Base-by-base conservation (phyloP, 1,140 invertebrate genomes). In the Trinorchestia longiramus region DNA sequence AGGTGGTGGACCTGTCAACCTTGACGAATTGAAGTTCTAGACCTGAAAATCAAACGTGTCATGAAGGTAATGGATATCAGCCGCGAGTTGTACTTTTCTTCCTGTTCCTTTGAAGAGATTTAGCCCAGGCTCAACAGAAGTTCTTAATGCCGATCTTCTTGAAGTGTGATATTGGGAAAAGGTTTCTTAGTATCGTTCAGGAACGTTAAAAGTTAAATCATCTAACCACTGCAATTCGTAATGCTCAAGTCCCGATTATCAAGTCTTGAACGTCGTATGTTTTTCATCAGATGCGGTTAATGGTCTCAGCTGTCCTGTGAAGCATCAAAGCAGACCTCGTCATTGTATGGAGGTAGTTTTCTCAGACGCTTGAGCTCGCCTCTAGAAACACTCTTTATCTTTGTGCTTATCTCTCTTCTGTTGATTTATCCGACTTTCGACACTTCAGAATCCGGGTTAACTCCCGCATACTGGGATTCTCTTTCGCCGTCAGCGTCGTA, bases 351-450 rank as follows among this genome's bases (percentile, higher is more conserved):
- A 28, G 36, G 62, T 77, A 77, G 62, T 77, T 77, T 90, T 90
- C 88, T 90, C 0, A 90, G 43, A 43, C 88, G n/a, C 88, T 90
- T 90, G 88, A 90, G 88, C 43, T 42, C 88, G 88, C 43, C 88
- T 90, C 43, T 36, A 41, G 88, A 90, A 28, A 43, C 88, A 11
- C 43, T 15, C 43, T 28, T 90, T 90, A 90, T 90, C 41, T 90
- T 8, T 41, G 88, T 42, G 88, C 88, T 43, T 42, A 90, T 90
- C 88, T 90, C 43, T 90, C 41, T 42, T 19, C 88, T 90, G 88
- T 90, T 90, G 88, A 90, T 90, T 90, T 90, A 90, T 90, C 88
- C 88, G 15, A 43, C 88, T 41, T 90, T 90, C 43, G 43, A 90
- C 88, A 90, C 88, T 90, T 90, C 88, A 90, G 88, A 77, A 23